Conservation (phyloP, 92 coral and sea anemone species). For the Porites evermanni region DNA sequence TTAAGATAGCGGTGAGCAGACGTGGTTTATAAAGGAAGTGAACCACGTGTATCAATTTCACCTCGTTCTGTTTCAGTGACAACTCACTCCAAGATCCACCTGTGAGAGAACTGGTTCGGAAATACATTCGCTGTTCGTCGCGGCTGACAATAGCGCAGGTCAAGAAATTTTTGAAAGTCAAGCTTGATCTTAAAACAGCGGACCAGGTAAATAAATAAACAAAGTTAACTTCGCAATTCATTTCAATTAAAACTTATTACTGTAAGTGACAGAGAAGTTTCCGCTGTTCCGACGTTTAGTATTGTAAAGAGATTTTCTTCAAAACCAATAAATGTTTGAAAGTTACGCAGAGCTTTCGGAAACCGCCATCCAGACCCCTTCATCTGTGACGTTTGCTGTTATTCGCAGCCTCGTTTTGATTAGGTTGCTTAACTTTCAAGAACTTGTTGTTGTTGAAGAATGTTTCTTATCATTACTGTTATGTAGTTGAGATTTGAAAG, state of each 20-base stretch:
- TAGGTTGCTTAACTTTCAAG: background rate
- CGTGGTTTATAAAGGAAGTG: background rate
- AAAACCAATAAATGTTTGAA: no score
- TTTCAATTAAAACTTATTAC: no score
- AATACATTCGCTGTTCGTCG: constrained; percentile 94
- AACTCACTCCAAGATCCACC: constrained; percentile 49
- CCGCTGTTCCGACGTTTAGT: no score
- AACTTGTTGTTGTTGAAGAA: background rate
- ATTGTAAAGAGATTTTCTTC: no score
- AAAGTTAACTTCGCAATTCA: no score
- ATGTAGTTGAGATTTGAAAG: background rate
- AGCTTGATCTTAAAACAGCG: constrained; percentile 78
- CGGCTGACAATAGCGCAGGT: constrained; percentile 95
- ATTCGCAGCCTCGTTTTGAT: background rate
- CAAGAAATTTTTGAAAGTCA: constrained; percentile 90
- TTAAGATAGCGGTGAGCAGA: no score
- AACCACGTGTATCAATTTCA: background rate
- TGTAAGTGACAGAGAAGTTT: no score
- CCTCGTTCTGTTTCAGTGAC: constrained; percentile 38
- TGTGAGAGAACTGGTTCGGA: constrained; percentile 83
- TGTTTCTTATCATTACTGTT: no score
- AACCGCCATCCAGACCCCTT: no score
- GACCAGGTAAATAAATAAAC: constrained; percentile 69
- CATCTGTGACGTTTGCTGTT: no score
- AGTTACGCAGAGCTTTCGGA: no score